Conservation (phyloP, 2,113 vertebrate species). For the Sapajus apella region DNA sequence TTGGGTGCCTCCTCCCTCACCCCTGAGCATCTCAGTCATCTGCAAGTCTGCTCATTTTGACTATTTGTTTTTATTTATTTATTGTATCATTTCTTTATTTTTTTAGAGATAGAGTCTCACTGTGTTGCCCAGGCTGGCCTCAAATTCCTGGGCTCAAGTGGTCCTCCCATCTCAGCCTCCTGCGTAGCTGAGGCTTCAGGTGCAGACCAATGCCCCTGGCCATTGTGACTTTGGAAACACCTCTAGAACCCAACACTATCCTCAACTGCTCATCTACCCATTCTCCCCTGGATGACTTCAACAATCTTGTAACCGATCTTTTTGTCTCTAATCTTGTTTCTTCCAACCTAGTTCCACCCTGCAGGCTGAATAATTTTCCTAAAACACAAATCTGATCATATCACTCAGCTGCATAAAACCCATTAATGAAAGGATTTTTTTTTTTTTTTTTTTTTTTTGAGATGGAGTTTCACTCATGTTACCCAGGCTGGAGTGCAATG, state of each 20-base stretch:
- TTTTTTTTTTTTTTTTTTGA: too few relatives aligned
- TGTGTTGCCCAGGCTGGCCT: not conserved
- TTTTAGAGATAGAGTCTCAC: not conserved
- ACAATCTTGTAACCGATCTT: not conserved
- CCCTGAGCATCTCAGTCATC: not conserved
- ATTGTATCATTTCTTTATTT: not conserved
- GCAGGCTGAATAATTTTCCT: not conserved
- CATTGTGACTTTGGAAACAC: not conserved
- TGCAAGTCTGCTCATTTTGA: not conserved
- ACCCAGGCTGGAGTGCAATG: too few relatives aligned
- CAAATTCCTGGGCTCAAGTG: not conserved
- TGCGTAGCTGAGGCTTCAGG: not conserved
- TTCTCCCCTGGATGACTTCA: not conserved
- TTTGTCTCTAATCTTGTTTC: not conserved
- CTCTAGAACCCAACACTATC: not conserved
- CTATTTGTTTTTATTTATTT: not conserved
- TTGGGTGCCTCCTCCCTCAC: not conserved
- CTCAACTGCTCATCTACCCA: not conserved
- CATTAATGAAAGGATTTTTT: not conserved
- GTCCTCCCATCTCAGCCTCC: not conserved
- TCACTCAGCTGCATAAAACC: not conserved
- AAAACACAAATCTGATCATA: not conserved
- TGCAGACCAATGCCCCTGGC: not conserved
- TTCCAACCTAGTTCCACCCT: not conserved
- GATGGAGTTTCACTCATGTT: too few relatives aligned